phyloP scores from a whole-genome alignment of 2,113 vertebrate species.

The Toxostoma redivivum region DNA sequence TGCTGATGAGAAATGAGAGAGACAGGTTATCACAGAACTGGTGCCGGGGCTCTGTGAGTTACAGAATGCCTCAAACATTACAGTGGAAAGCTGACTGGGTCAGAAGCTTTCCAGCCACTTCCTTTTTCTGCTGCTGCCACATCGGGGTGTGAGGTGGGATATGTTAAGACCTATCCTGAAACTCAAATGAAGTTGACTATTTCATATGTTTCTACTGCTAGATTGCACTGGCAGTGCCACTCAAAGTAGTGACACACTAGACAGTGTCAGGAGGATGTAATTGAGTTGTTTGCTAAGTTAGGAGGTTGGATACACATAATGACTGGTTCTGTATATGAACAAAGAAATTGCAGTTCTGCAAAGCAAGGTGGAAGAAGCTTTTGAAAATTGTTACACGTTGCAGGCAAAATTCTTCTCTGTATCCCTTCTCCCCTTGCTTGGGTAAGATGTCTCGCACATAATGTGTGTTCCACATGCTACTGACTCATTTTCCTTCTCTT shows the following conservation, averaged over 20 bases:
- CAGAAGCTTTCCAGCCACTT: background rate
- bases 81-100: background rate
- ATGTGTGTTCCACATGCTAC: background rate
- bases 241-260: background rate
- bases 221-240: background rate
- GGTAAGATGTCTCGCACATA: background rate
- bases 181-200: background rate
- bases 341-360: background rate
- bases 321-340: background rate
- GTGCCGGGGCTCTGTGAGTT: background rate
- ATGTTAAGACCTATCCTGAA: background rate
- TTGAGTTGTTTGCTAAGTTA: background rate
- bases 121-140: background rate
- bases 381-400: background rate
- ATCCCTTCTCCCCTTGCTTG: background rate
- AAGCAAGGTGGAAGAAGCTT: background rate
- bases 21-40: background rate
- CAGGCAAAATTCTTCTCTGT: background rate
- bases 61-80: background rate
- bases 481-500: slow-evolving; percentile 52
- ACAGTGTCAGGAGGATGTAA: background rate
- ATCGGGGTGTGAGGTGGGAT: background rate
- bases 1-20: background rate
- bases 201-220: background rate
- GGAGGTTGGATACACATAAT: background rate